These are phyloP conservation scores for Mormyrops boulengeri DNA, from an alignment of 2,797 vertebrate genomes.

Conservation along the genomic window DNA sequence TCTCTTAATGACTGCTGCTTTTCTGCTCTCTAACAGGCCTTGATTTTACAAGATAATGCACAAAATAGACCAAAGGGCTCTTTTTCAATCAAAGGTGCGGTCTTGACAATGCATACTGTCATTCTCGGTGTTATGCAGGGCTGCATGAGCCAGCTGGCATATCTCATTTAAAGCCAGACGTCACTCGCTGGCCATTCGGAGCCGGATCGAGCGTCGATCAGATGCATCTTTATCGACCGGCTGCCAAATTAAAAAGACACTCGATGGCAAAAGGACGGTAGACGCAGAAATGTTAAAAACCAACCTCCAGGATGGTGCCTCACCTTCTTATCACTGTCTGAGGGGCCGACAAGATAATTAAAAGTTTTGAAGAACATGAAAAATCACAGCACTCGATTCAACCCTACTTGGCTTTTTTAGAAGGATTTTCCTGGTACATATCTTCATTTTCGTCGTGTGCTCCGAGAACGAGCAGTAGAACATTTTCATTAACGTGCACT, in stretches of 20 bases:
- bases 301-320: background rate
- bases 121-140: background rate
- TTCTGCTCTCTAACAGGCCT: background rate
- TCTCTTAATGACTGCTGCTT: background rate
- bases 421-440: background rate
- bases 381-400: background rate
- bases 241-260: constrained; percentile 5
- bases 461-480: background rate
- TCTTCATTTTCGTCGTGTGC: background rate
- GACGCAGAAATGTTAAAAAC: background rate
- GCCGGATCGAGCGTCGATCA: background rate
- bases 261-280: background rate
- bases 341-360: background rate
- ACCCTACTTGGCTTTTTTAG: background rate
- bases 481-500: background rate
- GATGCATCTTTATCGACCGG: background rate
- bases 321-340: background rate
- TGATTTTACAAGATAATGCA: background rate
- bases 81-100: background rate
- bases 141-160: background rate
- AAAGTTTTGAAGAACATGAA: background rate
- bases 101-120: background rate
- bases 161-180: background rate
- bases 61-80: background rate
- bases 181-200: background rate